Conservation (phyloP, 2,113 vertebrate species). For the Pseudonaja textilis region DNA sequence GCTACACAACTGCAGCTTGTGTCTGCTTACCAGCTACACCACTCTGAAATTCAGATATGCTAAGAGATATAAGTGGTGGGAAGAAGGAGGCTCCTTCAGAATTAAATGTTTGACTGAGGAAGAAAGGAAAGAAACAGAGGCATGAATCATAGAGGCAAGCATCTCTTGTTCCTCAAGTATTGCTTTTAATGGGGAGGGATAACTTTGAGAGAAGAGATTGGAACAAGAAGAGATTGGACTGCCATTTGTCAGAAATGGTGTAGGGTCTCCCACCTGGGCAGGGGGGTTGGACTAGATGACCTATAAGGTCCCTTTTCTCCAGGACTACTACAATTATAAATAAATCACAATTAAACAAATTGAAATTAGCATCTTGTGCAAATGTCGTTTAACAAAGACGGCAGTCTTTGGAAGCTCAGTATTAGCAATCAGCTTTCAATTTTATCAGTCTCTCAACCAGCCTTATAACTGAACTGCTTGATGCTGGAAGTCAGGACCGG, state of each 20-base stretch:
- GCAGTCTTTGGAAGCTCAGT: background rate
- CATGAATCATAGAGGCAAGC: conserved; percentile 33
- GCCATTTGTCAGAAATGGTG: too few species aligned
- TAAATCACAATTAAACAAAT: background rate
- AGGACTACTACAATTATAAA: background rate
- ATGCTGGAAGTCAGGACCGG: background rate
- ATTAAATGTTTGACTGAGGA: conserved; percentile 39
- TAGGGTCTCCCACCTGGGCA: too few species aligned
- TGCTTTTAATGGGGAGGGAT: conserved; percentile 11
- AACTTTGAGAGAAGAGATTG: background rate
- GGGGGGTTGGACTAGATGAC: too few species aligned
- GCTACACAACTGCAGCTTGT: conserved; percentile 23
- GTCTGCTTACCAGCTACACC: conserved; percentile 36
- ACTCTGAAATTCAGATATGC: conserved; percentile 41
- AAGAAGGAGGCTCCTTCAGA: conserved; percentile 45
- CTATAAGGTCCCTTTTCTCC: background rate
- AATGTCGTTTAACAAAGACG: background rate
- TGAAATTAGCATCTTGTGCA: background rate
- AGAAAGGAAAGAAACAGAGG: conserved; percentile 43
- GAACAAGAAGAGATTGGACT: too few species aligned
- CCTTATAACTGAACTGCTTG: background rate
- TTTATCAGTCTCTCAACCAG: background rate
- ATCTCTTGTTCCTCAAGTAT: conserved; percentile 27
- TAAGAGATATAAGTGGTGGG: conserved; percentile 38
- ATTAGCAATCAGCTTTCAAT: background rate